A percentile compares a stretch with the other conserved stretches of the same genome.
phyloP scores from a whole-genome alignment of 37 sponge, comb jelly and placozoan species.

The Petrosia ficiformis region DNA sequence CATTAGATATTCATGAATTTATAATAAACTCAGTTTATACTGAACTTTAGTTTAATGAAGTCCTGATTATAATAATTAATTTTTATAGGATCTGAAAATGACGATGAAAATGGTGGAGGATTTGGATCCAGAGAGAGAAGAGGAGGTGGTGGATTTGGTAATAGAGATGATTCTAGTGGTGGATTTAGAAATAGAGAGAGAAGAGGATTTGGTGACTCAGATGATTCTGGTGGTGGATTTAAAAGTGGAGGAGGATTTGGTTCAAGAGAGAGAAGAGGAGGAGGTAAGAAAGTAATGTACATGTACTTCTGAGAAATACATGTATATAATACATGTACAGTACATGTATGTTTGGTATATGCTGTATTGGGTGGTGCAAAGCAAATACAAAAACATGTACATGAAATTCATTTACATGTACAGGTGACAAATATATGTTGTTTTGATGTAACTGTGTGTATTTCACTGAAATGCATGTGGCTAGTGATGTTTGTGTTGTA shows the following conservation, averaged over 20 bases:
- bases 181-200: not conserved
- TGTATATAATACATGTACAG: too few relatives aligned
- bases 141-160: slow-evolving; percentile 4
- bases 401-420: too few relatives aligned
- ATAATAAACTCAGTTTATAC: not conserved
- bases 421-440: too few relatives aligned
- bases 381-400: too few relatives aligned
- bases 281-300: not conserved
- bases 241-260: not conserved
- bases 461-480: too few relatives aligned
- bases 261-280: not conserved
- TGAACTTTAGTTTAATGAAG: not conserved
- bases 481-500: too few relatives aligned
- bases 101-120: slow-evolving; percentile 1
- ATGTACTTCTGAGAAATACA: too few relatives aligned
- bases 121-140: not conserved
- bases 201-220: not conserved
- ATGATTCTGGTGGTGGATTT: not conserved
- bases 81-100: not conserved
- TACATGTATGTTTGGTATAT: too few relatives aligned
- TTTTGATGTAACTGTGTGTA: too few relatives aligned
- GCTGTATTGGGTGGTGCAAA: too few relatives aligned
- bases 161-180: not conserved
- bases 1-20: not conserved
- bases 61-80: not conserved